Evolutionary conservation across 2,888 invertebrate genomes (phyloP), one percentile per base, ranked within the genome.

Genomic region (Rhorus exstirpatorius): DNA sequence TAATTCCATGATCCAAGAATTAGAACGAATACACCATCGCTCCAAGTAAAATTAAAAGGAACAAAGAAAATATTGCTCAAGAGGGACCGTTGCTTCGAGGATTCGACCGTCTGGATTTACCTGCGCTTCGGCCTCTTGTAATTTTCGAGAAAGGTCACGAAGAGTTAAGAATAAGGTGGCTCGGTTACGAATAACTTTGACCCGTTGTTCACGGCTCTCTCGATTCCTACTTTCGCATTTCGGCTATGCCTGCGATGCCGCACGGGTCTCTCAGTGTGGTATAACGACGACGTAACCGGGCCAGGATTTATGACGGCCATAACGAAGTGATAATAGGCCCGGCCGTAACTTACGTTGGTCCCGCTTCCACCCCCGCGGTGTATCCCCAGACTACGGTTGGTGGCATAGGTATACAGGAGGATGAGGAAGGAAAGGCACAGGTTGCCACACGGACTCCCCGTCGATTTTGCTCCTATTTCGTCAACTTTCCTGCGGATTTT

Each of bases 261-360:
- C 51, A 63, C 65, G 46, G 44, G 71, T 68, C 63, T 70, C 46
- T 72, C 19, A 14, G 38, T 14, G 38, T 14, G 80, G 70, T 81
- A 84, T 83, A 82, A 82, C 83, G 83, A 65, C 85, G 81, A 84
- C 86, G 87, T 86, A 91, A 89, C 89, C 87, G 87, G 87, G 72
- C 81, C 81, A 86, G 83, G 86, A 92, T 91, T 92, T 91, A 92
- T 90, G 91, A 87, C 86, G 85, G 86, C 87, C 86, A 89, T 92
- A 91, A 92, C 91, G 86, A 90, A 91, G 90, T 90, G 92, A 91
- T 92, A 92, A 92, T 92, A 88, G 90, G 84, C 87, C 86, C 71
- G 87, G 88, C 88, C 88, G 88, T 89, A 89, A 90, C 86, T 91
- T 89, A 90, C 84, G 85, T 82, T 77, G 83, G 71, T 72, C 31